Percentiles rank a stretch among this genome's conserved stretches.
These are phyloP conservation scores for Microchrysa polita DNA, from an alignment of 2,888 invertebrate species.

Conservation along the genomic window DNA sequence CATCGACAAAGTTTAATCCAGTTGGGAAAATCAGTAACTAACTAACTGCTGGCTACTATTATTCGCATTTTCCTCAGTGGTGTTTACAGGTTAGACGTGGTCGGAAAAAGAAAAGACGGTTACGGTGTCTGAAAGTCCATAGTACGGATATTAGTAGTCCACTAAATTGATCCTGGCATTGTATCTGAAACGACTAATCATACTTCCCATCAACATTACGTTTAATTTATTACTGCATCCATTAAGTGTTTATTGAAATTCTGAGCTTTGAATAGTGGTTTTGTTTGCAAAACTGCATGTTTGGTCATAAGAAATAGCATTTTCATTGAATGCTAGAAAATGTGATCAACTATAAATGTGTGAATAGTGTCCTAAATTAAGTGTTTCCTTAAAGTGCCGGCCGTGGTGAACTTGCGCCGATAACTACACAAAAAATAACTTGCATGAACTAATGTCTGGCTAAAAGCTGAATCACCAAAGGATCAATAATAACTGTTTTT, in stretches of 20 bases:
- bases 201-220: too few species aligned
- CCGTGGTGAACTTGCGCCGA: neutral
- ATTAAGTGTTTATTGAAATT: too few species aligned
- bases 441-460: neutral
- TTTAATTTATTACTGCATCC: too few species aligned
- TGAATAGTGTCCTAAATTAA: neutral
- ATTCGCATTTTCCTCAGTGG: constrained; percentile 29
- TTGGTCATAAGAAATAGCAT: too few species aligned
- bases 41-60: neutral
- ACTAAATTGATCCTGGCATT: too few species aligned
- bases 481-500: neutral
- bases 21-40: constrained; percentile 38
- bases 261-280: too few species aligned
- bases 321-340: too few species aligned
- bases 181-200: too few species aligned
- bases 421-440: neutral
- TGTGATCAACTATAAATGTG: neutral
- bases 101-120: neutral
- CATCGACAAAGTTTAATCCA: constrained; percentile 6
- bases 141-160: too few species aligned
- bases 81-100: constrained; percentile 33
- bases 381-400: neutral
- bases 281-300: too few species aligned
- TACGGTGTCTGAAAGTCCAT: neutral
- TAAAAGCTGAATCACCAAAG: neutral